Conservation (phyloP, 2,113 vertebrate genomes). For the Takifugu flavidus region DNA sequence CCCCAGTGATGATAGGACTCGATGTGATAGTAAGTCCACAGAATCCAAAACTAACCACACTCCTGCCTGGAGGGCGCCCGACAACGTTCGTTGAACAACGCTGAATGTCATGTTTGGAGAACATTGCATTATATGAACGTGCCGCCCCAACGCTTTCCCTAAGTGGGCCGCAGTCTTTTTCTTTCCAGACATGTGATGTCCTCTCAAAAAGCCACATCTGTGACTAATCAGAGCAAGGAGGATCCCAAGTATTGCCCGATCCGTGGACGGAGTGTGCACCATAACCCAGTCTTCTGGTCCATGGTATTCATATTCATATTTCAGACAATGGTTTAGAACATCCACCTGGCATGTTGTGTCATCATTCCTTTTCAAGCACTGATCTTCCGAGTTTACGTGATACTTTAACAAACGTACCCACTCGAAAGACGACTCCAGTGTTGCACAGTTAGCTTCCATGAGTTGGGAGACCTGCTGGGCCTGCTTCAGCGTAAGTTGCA, state of each 20-base stretch:
- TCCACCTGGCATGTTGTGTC: conserved; percentile 68
- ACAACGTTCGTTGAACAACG: conserved; percentile 72
- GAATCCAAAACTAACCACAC: conserved; percentile 79
- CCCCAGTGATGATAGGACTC: conserved; percentile 71
- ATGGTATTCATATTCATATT: conserved; percentile 82
- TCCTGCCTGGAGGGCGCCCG: conserved; percentile 79
- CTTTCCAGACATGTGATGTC: conserved; percentile 75
- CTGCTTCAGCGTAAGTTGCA: conserved; percentile 71
- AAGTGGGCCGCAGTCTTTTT: conserved; percentile 62
- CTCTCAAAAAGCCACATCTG: conserved; percentile 74
- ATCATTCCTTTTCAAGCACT: neutral
- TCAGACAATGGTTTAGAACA: conserved; percentile 68
- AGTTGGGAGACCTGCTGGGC: conserved; percentile 66
- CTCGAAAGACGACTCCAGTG: conserved; percentile 73
- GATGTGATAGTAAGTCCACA: conserved; percentile 65
- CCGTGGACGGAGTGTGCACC: conserved; percentile 72
- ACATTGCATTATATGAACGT: conserved; percentile 75
- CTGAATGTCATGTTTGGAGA: conserved; percentile 37
- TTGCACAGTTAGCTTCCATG: conserved; percentile 43
- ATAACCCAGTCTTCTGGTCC: conserved; percentile 70
- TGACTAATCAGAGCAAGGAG: conserved; percentile 77
- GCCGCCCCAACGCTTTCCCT: conserved; percentile 76
- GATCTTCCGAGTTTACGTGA: conserved; percentile 45
- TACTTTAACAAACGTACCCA: conserved; percentile 85
- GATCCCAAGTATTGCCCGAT: conserved; percentile 75